phyloP scores from a whole-genome alignment of 2,888 invertebrate genomes.

The Lithophane socia region DNA sequence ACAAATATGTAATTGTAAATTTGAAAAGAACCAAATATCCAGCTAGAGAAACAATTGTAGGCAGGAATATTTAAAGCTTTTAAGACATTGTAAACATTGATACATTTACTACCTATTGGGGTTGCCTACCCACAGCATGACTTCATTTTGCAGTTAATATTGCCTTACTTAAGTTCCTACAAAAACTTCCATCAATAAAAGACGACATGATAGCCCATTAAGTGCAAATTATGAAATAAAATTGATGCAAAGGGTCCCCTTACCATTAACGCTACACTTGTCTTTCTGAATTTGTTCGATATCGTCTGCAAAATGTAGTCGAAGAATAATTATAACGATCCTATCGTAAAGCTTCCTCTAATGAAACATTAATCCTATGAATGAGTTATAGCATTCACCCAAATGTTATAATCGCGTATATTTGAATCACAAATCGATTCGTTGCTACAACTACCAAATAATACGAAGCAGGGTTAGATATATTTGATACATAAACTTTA shows the following conservation, averaged over 20 bases:
- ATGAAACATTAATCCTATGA: slow-evolving; percentile 35
- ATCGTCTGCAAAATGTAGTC: slow-evolving; percentile 44
- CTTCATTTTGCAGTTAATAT: slow-evolving; percentile 52
- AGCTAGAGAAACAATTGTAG: slow-evolving; percentile 28
- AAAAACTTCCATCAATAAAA: slow-evolving; percentile 6
- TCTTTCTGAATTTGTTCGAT: slow-evolving; percentile 10
- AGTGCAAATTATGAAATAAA: slow-evolving; percentile 25
- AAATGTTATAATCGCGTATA: slow-evolving; percentile 33
- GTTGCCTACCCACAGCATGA: slow-evolving; percentile 20
- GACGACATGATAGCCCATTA: slow-evolving; percentile 12
- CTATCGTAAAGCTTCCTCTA: slow-evolving; percentile 21
- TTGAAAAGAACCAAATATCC: slow-evolving; percentile 2
- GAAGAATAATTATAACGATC: slow-evolving; percentile 7
- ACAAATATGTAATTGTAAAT: slow-evolving; percentile 12
- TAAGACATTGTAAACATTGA: slow-evolving; percentile 58
- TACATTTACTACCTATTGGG: slow-evolving; percentile 37
- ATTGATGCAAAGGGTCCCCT: neutral
- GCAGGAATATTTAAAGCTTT: slow-evolving; percentile 67
- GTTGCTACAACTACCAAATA: slow-evolving; percentile 61
- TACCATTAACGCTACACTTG: slow-evolving; percentile 19
- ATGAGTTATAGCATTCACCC: slow-evolving; percentile 15
- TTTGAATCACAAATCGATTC: slow-evolving; percentile 71
- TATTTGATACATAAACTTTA: slow-evolving; percentile 40
- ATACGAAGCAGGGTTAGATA: slow-evolving; percentile 40
- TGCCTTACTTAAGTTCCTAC: neutral